A percentile compares a stretch with the other conserved stretches of the same genome.
phyloP scores from a whole-genome alignment of 1,140 invertebrate species.

The Saccostrea glomerata region DNA sequence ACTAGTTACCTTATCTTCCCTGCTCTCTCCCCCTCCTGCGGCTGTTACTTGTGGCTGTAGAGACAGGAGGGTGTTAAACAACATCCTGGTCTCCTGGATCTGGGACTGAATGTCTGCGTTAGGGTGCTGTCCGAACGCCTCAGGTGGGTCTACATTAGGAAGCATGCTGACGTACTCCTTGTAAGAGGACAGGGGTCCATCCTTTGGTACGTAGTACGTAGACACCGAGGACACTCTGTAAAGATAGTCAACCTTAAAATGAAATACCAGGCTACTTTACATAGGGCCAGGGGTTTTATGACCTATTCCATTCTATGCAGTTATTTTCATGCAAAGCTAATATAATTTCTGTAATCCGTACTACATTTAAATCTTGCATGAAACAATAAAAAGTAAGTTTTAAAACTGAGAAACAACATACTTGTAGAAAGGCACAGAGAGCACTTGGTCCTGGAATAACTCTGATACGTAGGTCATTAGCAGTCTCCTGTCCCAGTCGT shows the following conservation, averaged over 20 bases:
- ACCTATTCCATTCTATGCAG: no score
- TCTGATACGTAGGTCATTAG: slow-evolving; percentile 89
- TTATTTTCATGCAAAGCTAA: no score
- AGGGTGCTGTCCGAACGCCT: slow-evolving; percentile 85
- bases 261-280: slow-evolving; percentile 83
- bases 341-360: no score
- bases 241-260: slow-evolving; percentile 74
- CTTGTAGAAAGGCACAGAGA: slow-evolving; percentile 85
- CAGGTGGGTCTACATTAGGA: slow-evolving; percentile 88
- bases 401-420: slow-evolving; percentile 72
- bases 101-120: slow-evolving; percentile 80
- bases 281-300: slow-evolving; percentile 81
- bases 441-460: slow-evolving; percentile 86
- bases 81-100: slow-evolving; percentile 77
- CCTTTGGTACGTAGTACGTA: slow-evolving; percentile 89
- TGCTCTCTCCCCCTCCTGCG: slow-evolving; percentile 70
- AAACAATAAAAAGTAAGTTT: slow-evolving; percentile 86
- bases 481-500: slow-evolving; percentile 78
- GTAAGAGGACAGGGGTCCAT: slow-evolving; percentile 89
- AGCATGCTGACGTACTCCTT: slow-evolving; percentile 87
- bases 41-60: slow-evolving; percentile 76
- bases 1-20: slow-evolving; percentile 73
- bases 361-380: no score
- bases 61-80: slow-evolving; percentile 79
- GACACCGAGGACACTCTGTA: background rate